Percentiles rank a stretch among this genome's conserved stretches.
These are phyloP conservation scores for Atta colombica DNA, from an alignment of 1,140 invertebrate genomes.

Conservation along the genomic window DNA sequence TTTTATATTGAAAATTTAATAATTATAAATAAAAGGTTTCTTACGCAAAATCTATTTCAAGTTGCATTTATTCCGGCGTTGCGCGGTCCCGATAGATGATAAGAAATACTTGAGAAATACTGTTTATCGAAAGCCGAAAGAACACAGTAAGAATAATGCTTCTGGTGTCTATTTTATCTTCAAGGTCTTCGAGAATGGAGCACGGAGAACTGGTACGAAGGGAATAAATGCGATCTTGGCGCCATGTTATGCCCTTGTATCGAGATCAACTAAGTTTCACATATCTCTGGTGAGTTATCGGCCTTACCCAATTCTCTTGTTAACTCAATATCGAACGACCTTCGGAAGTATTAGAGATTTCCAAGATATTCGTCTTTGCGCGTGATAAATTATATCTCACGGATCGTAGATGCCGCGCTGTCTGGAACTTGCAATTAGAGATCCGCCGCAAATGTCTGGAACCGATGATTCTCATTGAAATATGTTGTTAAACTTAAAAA, in stretches of 20 bases:
- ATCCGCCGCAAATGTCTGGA: no score
- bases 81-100: not conserved
- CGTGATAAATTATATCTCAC: not conserved
- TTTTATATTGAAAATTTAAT: not conserved
- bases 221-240: not conserved
- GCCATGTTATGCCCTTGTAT: constrained; percentile 23
- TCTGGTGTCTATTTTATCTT: constrained; percentile 52
- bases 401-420: not conserved
- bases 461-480: no score
- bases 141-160: constrained; percentile 32
- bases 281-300: constrained; percentile 44
- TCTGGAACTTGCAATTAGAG: not conserved
- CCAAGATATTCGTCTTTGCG: not conserved
- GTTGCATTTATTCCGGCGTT: not conserved
- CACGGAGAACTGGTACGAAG: not conserved
- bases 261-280: constrained; percentile 34
- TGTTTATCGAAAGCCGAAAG: not conserved
- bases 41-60: not conserved
- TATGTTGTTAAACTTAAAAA: no score
- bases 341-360: not conserved
- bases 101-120: constrained; percentile 35
- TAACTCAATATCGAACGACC: constrained; percentile 16
- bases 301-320: not conserved
- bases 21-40: not conserved
- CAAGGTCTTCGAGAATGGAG: constrained; percentile 24